A percentile compares a stretch with the other conserved stretches of the same genome.
These are phyloP conservation scores for Spinus olivaceus DNA, from an alignment of 2,797 vertebrate genomes.

Conservation along the genomic window DNA sequence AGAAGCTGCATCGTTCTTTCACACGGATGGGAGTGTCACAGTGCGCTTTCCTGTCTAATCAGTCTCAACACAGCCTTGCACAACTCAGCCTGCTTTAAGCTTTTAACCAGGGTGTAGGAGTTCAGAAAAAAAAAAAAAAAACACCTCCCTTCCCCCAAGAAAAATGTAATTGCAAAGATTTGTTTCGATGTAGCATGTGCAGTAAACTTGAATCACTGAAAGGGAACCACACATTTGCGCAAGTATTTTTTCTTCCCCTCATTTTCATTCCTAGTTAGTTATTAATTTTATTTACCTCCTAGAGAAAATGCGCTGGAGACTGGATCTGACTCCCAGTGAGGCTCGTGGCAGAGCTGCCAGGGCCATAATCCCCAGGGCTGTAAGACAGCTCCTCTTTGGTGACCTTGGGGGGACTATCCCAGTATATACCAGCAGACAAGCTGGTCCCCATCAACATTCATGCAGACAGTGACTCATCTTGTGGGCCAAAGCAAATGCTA, in stretches of 20 bases:
- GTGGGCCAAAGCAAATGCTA: background rate
- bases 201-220: slow-evolving; percentile 18
- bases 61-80: slow-evolving; percentile 37
- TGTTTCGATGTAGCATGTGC: slow-evolving; percentile 33
- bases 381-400: background rate
- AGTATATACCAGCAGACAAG: background rate
- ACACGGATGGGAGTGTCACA: slow-evolving; percentile 44
- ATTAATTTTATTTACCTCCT: background rate
- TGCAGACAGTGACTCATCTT: background rate
- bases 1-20: slow-evolving; percentile 7
- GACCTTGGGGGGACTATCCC: background rate
- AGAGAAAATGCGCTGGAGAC: background rate
- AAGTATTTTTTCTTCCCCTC: background rate
- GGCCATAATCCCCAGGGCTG: background rate
- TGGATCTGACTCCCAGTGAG: background rate
- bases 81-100: slow-evolving; percentile 26
- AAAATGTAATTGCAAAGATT: slow-evolving; percentile 42
- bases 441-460: background rate
- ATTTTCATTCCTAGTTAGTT: slow-evolving; percentile 44
- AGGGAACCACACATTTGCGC: background rate
- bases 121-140: slow-evolving; percentile 36
- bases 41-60: background rate
- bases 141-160: slow-evolving; percentile 32
- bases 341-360: background rate
- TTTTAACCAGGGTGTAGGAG: slow-evolving; percentile 61